Evolutionary conservation across 2,888 invertebrate species (phyloP).

Genomic region (Pteria penguin): DNA sequence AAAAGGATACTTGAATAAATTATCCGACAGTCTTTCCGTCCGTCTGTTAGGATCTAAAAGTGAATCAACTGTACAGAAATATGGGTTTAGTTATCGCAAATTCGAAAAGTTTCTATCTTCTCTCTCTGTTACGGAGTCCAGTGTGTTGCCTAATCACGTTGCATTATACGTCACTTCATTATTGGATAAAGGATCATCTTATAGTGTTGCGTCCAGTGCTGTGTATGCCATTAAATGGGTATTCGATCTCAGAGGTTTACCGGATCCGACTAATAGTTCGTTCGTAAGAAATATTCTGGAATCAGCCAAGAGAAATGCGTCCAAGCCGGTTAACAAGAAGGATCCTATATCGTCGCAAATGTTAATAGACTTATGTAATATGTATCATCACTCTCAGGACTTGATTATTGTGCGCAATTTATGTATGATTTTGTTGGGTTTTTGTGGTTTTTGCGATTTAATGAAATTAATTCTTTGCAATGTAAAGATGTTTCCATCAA

Average conservation of each 20-base stretch:
- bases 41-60: neutral
- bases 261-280: neutral
- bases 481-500: neutral
- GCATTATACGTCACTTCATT: neutral
- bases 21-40: neutral
- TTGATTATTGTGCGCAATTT: neutral
- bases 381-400: neutral
- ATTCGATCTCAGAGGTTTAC: neutral
- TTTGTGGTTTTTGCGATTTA: neutral
- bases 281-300: neutral
- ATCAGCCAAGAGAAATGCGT: neutral
- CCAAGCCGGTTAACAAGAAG: neutral
- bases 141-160: neutral
- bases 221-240: constrained; percentile 5
- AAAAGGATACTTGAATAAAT: neutral
- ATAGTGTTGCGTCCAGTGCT: neutral
- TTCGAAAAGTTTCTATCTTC: neutral
- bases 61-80: constrained; percentile 1
- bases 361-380: neutral
- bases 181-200: neutral
- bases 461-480: neutral
- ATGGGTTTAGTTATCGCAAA: neutral
- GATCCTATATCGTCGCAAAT: neutral
- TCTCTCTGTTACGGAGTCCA: neutral
- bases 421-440: neutral